phyloP scores from a whole-genome alignment of 92 coral and sea anemone genomes.

The Galaxea fascicularis region DNA sequence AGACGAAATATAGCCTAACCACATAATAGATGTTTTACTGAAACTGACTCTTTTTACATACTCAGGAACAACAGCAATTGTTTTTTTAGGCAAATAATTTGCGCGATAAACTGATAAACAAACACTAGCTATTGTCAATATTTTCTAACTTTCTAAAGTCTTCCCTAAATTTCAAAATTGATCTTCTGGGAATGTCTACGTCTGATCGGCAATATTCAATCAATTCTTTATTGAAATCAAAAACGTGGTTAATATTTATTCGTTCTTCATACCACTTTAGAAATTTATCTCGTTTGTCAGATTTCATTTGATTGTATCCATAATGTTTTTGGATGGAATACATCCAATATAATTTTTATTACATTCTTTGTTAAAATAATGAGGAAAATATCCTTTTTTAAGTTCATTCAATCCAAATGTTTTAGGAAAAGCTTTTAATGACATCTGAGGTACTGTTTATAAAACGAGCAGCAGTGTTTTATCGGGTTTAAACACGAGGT shows the following conservation, averaged over 20 bases:
- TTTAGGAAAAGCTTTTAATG: neutral
- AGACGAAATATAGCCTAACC: neutral
- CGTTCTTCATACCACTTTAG: neutral
- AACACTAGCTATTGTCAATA: conserved; percentile 5
- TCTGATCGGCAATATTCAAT: too few relatives aligned
- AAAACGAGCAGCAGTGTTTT: too few relatives aligned
- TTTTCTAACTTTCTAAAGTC: too few relatives aligned
- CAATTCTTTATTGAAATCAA: too few relatives aligned
- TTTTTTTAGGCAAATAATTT: neutral
- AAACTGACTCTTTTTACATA: neutral
- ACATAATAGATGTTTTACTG: too few relatives aligned
- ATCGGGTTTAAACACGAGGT: too few relatives aligned
- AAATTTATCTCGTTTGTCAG: neutral
- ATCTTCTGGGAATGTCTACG: neutral
- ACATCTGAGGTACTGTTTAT: too few relatives aligned
- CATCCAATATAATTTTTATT: neutral
- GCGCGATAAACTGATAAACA: neutral
- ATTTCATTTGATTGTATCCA: neutral
- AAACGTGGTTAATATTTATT: neutral
- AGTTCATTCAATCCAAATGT: neutral
- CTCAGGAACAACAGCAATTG: neutral
- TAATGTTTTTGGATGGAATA: neutral
- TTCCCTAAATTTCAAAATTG: neutral
- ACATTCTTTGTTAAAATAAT: too few relatives aligned
- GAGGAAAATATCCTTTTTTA: too few relatives aligned